These are phyloP conservation scores for Baccha elongata DNA, from an alignment of 2,888 invertebrate species.

Conservation along the genomic window DNA sequence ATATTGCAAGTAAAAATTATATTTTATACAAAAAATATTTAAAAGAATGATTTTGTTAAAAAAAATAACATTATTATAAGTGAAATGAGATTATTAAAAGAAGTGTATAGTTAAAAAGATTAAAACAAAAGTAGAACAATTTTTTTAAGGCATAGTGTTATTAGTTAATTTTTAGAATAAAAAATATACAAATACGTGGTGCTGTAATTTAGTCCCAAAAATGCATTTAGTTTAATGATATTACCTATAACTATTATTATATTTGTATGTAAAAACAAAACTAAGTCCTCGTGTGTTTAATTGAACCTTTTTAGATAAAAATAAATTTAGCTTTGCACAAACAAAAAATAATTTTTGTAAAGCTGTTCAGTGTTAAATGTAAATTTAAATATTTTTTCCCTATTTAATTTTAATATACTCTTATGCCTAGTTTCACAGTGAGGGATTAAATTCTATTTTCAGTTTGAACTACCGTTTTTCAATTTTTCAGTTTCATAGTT, in stretches of 20 bases:
- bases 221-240: constrained; percentile 66
- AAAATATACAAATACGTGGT: constrained; percentile 73
- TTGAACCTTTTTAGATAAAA: constrained; percentile 5
- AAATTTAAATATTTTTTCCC: no score
- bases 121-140: constrained; percentile 43
- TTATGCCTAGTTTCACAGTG: no score
- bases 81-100: constrained; percentile 19
- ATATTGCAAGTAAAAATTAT: constrained; percentile 65
- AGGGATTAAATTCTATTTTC: no score
- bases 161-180: constrained; percentile 72
- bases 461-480: no score
- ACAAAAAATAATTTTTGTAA: background rate
- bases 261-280: constrained; percentile 22
- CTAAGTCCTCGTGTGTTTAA: constrained; percentile 12
- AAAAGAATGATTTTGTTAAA: constrained; percentile 49
- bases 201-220: constrained; percentile 74
- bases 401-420: no score
- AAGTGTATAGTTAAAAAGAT: constrained; percentile 54
- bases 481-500: no score
- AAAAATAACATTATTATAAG: constrained; percentile 29
- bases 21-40: constrained; percentile 58
- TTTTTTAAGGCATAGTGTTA: constrained; percentile 56
- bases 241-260: constrained; percentile 12
- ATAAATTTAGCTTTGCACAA: constrained; percentile 54
- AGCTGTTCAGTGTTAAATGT: constrained; percentile 41